Evolutionary conservation across 2,888 invertebrate species (phyloP).

Genomic region (Ophion ellenae): DNA sequence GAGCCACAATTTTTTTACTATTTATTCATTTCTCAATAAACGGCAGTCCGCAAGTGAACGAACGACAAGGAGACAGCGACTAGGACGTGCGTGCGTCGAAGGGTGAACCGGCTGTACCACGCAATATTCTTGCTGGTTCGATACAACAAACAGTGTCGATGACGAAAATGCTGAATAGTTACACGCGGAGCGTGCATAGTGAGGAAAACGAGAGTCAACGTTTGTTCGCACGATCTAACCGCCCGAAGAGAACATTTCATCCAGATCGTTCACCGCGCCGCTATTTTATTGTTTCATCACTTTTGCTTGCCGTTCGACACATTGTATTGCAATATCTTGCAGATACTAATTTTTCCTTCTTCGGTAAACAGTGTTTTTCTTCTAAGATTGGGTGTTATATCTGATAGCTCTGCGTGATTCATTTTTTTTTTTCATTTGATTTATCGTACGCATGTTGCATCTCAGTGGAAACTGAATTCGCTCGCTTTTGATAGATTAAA

Average conservation of each 20-base stretch:
- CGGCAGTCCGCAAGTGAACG: conserved; percentile 20
- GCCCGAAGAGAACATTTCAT: conserved; percentile 18
- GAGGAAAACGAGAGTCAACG: conserved; percentile 19
- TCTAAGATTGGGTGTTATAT: neutral
- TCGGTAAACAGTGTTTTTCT: neutral
- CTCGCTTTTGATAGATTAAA: neutral
- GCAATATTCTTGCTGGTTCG: conserved; percentile 10
- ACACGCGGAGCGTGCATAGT: conserved; percentile 3
- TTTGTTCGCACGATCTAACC: conserved; percentile 19
- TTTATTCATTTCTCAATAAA: conserved; percentile 43
- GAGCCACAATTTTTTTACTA: conserved; percentile 67
- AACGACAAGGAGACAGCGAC: conserved; percentile 22
- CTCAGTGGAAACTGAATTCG: neutral
- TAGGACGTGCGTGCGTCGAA: conserved; percentile 24
- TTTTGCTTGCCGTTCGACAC: conserved; percentile 24
- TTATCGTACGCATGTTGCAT: neutral
- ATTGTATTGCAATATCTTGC: conserved; percentile 3
- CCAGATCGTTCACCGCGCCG: conserved; percentile 27
- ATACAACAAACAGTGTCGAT: conserved; percentile 15
- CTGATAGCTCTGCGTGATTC: too few species aligned
- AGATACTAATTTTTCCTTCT: neutral
- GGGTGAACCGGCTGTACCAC: conserved; percentile 19
- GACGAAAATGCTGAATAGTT: conserved; percentile 43
- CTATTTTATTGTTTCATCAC: conserved; percentile 42
- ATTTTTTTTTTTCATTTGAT: neutral